Evolutionary conservation across 2,113 vertebrate genomes (phyloP), one percentile per base, ranked within the genome.

Genomic region (Rhineura floridana): DNA sequence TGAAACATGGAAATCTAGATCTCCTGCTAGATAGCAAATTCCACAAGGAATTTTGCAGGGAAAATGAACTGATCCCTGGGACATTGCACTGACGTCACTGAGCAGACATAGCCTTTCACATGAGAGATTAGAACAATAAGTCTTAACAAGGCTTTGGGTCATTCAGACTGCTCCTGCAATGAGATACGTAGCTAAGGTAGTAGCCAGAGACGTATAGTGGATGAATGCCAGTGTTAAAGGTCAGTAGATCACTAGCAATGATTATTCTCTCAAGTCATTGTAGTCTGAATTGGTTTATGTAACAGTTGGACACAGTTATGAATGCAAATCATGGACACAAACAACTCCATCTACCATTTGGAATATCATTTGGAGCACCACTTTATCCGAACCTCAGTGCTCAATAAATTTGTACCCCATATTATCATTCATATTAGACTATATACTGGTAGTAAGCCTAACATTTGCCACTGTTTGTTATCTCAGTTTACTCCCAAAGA

Each of bases 161-260:
- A 15, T 36, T 67, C 17, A 28, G 17, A 33, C 5, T 30, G 1
- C 7, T 25, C 44, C 44, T 42, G 52, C 52, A 44, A n/a, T 30
- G 28, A 25, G 39, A 76, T 46, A 25, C 7, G 70, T 73, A 59
- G 13, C 44, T 42, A 36, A 85, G 7, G 63, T n/a, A 77, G 55
- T 42, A 77, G 55, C 75, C 30, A 36, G 30, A 5, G 55, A 52
- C 9, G 39, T 2, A 2, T 30, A 48, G 1, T 82, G 25, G 88
- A 84, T 73, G 80, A 70, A 28, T 19, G 86, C 79, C 88, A 86
- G 79, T 69, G 82, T 84, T 69, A 33, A 67, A 59, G 33, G 82
- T n/a, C 30, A 86, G 28, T 44, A 90, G 91, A 79, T 86, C 75
- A 89, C 44, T 28, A 19, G 69, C 85, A 83, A 72, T 73, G 83